Percentiles rank a stretch among this genome's conserved stretches.
Conservation (phyloP, 2,797 vertebrate genomes). For the Acrossocheilus fasciatus region DNA sequence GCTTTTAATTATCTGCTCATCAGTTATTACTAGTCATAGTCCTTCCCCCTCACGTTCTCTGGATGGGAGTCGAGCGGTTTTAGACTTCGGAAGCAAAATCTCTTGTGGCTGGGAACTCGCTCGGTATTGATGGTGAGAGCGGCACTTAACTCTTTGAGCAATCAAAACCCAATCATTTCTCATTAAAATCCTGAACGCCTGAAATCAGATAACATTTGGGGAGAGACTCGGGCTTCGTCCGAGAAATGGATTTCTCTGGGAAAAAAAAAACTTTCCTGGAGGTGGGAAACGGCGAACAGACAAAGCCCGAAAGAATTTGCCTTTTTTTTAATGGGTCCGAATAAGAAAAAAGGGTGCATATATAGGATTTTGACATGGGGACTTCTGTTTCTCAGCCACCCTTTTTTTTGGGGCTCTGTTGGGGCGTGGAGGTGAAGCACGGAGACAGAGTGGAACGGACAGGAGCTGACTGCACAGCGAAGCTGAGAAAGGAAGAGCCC, state of each 20-base stretch:
- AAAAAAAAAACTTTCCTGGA: conserved; percentile 54
- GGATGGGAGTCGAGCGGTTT: conserved; percentile 51
- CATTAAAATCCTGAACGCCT: conserved; percentile 63
- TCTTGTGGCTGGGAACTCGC: conserved; percentile 51
- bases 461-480: conserved; percentile 81
- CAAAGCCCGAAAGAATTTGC: conserved; percentile 59
- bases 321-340: conserved; percentile 66
- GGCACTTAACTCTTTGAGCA: conserved; percentile 56
- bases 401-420: conserved; percentile 65
- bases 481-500: conserved; percentile 77
- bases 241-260: conserved; percentile 54
- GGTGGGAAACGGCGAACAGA: conserved; percentile 59
- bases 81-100: conserved; percentile 49
- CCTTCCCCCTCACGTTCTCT: conserved; percentile 48
- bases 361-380: conserved; percentile 63
- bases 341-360: conserved; percentile 62
- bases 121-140: conserved; percentile 40
- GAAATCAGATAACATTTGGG: conserved; percentile 61
- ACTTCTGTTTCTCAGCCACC: conserved; percentile 66
- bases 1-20: conserved; percentile 48
- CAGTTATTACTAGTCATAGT: conserved; percentile 50
- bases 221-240: conserved; percentile 38
- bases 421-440: conserved; percentile 78
- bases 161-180: conserved; percentile 66
- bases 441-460: conserved; percentile 87